A percentile compares a stretch with the other conserved stretches of the same genome.
Conservation (phyloP, 2,797 vertebrate species). For the Falco novaeseelandiae region DNA sequence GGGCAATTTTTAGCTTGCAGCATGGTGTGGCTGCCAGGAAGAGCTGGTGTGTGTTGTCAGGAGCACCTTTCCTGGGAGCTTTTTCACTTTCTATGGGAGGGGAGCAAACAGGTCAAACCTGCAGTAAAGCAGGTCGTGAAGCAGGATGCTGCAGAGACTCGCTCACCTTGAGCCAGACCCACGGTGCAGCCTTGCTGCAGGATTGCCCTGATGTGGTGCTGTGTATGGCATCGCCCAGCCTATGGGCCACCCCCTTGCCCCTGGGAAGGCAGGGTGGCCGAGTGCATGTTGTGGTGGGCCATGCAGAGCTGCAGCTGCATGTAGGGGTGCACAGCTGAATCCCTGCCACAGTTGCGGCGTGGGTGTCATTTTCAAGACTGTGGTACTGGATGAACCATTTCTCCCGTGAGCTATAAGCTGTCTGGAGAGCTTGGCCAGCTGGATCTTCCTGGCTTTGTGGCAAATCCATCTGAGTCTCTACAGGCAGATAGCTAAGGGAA, state of each 20-base stretch:
- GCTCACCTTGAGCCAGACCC: accelerated
- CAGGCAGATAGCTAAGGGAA: not conserved
- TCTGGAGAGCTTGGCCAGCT: conserved; percentile 12
- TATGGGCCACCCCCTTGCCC: not conserved
- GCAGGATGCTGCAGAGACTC: not conserved
- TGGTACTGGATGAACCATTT: not conserved
- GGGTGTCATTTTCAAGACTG: not conserved
- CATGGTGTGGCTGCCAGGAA: not conserved
- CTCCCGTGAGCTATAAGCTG: not conserved
- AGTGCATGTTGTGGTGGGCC: not conserved
- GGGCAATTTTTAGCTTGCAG: not conserved
- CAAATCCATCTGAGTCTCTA: conserved; percentile 3
- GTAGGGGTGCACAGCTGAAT: not conserved
- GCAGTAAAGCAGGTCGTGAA: not conserved
- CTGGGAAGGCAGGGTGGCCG: not conserved
- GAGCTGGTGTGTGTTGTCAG: not conserved
- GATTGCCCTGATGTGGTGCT: accelerated
- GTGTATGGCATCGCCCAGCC: not conserved
- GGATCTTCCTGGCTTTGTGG: not conserved
- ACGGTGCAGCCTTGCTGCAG: accelerated
- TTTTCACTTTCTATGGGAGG: not conserved
- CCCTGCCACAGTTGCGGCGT: not conserved
- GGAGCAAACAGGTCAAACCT: not conserved
- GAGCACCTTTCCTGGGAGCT: not conserved
- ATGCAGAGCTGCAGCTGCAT: not conserved